A percentile compares a stretch with the other conserved stretches of the same genome.
Evolutionary conservation across 2,888 invertebrate genomes (phyloP).

Genomic region (Falcaria lacertinaria): DNA sequence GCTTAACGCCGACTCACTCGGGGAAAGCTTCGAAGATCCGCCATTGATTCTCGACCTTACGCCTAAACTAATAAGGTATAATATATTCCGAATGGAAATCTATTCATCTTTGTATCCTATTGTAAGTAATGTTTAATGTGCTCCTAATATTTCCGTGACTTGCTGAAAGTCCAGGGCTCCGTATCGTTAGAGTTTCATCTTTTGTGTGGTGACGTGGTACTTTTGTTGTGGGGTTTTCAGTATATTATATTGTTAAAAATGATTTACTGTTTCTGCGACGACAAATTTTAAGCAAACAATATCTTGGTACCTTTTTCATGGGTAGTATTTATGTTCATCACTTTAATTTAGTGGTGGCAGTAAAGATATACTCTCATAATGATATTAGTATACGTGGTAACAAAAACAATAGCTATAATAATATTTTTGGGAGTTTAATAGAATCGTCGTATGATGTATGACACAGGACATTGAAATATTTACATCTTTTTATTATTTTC

Average conservation of each 20-base stretch:
- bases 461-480: too few species aligned
- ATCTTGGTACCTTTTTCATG: neutral
- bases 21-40: constrained; percentile 10
- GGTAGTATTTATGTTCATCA: neutral
- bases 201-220: constrained; percentile 22
- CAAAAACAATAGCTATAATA: too few species aligned
- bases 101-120: constrained; percentile 27
- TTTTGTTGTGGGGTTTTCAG: constrained; percentile 15
- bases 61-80: constrained; percentile 13
- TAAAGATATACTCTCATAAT: too few species aligned
- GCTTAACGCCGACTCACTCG: constrained; percentile 1
- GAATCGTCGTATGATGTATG: too few species aligned
- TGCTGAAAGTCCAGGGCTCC: constrained; percentile 18
- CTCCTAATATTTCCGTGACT: constrained; percentile 34
- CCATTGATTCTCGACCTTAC: constrained; percentile 14
- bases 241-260: constrained; percentile 18
- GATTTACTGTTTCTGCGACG: neutral
- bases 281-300: neutral
- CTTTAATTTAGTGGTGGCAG: neutral
- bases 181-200: constrained; percentile 24
- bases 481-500: too few species aligned
- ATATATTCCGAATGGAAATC: constrained; percentile 11
- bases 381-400: too few species aligned
- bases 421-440: too few species aligned
- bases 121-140: constrained; percentile 38